These are phyloP conservation scores for Enteromius mattozi DNA, from an alignment of 2,797 vertebrate genomes.

Conservation along the genomic window DNA sequence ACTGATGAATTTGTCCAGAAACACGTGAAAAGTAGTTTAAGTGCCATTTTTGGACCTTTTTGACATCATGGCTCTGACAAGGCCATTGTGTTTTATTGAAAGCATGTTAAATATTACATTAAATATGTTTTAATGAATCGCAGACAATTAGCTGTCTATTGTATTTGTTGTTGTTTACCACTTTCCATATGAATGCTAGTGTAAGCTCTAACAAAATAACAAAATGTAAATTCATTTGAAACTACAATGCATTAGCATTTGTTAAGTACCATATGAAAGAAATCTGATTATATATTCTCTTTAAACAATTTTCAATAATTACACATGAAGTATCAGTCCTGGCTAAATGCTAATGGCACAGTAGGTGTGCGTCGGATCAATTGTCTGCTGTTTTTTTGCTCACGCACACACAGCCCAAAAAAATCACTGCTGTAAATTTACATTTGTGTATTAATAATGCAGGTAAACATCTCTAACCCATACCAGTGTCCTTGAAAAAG, in stretches of 20 bases:
- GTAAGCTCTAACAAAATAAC: not conserved
- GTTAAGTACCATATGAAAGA: slow-evolving; percentile 4
- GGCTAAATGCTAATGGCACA: slow-evolving; percentile 9
- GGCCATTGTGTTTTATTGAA: not conserved
- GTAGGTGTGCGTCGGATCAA: not conserved
- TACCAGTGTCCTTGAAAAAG: slow-evolving; percentile 18
- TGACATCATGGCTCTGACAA: not conserved
- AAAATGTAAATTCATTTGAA: not conserved
- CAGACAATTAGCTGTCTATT: slow-evolving; percentile 25
- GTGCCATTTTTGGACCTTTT: not conserved
- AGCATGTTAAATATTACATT: not conserved
- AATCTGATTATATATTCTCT: slow-evolving; percentile 35
- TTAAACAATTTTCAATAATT: slow-evolving; percentile 31
- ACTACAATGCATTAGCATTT: not conserved
- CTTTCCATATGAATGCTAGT: slow-evolving; percentile 23
- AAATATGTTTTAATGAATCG: slow-evolving; percentile 1
- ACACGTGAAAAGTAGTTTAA: not conserved
- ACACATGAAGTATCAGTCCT: not conserved
- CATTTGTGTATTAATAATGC: slow-evolving; percentile 10
- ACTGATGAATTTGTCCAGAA: not conserved
- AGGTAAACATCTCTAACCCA: slow-evolving; percentile 21
- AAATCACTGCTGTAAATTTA: not conserved
- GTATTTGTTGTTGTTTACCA: not conserved
- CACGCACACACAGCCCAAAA: not conserved
- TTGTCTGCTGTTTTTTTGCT: slow-evolving; percentile 1